Percentiles rank a stretch among this genome's conserved stretches.
Conservation (phyloP, 2,113 vertebrate genomes). For the Motacilla alba region DNA sequence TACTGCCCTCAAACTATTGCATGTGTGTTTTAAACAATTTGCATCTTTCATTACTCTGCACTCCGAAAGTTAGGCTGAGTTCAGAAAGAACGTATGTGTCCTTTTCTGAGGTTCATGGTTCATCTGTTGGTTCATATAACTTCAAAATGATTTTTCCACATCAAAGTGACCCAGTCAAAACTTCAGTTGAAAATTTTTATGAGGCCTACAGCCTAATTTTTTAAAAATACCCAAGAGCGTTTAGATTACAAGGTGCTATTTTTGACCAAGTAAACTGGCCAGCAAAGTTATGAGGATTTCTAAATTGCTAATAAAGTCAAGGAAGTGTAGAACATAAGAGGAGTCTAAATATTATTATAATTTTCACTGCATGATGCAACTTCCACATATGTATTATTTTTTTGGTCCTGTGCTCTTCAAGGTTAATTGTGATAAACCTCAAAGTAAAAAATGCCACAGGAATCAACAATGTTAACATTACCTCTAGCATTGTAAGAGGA, state of each 20-base stretch:
- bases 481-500: neutral
- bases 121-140: neutral
- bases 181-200: neutral
- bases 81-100: neutral
- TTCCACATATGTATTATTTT: neutral
- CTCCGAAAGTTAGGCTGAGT: neutral
- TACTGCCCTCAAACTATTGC: neutral
- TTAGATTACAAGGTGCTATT: neutral
- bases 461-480: neutral
- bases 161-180: neutral
- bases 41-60: neutral
- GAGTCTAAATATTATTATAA: neutral
- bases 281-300: neutral
- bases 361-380: neutral
- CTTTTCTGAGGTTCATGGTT: neutral
- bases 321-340: neutral
- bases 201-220: neutral
- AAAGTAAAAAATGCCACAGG: neutral
- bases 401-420: neutral
- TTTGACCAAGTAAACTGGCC: neutral
- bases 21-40: neutral
- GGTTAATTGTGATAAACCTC: neutral
- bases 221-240: neutral
- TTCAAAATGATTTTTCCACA: conserved; percentile 16
- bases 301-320: neutral